phyloP scores from a whole-genome alignment of 2,113 vertebrate genomes.

The Pithys albifrons region DNA sequence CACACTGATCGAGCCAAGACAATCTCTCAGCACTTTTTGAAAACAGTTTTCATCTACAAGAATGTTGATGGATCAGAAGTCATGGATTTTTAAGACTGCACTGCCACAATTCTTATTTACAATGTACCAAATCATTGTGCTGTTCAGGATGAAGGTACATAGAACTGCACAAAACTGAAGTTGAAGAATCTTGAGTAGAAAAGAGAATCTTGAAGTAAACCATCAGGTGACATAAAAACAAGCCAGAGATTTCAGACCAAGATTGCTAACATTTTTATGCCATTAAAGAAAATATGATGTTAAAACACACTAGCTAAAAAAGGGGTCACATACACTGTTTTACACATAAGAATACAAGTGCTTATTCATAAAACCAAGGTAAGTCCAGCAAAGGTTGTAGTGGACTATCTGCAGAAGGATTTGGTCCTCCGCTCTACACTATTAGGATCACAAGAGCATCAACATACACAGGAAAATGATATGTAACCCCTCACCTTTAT shows the following conservation, averaged over 20 bases:
- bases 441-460: neutral
- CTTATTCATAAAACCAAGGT: neutral
- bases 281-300: neutral
- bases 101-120: neutral
- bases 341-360: neutral
- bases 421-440: neutral
- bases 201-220: neutral
- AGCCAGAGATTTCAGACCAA: neutral
- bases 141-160: neutral
- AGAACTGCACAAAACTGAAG: neutral
- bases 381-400: neutral
- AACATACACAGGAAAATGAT: fast-evolving
- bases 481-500: neutral
- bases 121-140: fast-evolving
- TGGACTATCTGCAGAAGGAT: neutral
- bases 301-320: neutral
- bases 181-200: neutral
- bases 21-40: neutral
- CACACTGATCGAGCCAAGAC: neutral
- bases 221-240: neutral
- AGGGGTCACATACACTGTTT: neutral
- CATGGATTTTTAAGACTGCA: neutral
- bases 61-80: neutral
- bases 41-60: neutral
- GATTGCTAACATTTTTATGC: fast-evolving